phyloP scores from a whole-genome alignment of 2,888 invertebrate species.

The Iphiclides podalirius region DNA sequence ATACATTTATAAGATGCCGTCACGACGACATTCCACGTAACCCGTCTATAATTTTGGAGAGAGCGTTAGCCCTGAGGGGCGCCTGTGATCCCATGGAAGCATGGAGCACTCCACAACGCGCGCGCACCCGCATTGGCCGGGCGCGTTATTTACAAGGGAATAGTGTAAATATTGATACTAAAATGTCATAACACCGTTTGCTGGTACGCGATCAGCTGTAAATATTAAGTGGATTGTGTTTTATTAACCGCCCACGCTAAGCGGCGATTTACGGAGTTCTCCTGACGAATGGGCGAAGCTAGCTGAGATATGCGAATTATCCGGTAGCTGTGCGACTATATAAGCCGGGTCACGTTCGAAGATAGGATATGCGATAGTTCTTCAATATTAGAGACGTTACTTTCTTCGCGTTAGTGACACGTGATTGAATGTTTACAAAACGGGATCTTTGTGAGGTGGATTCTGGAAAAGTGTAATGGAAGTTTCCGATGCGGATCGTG shows the following conservation, averaged over 20 bases:
- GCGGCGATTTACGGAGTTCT: conserved; percentile 1
- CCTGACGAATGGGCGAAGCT: neutral
- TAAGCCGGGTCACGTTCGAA: no score
- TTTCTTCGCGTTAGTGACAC: no score
- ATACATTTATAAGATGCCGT: no score
- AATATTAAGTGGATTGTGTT: conserved; percentile 24
- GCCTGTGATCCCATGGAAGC: conserved; percentile 16
- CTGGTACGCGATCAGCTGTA: conserved; percentile 23
- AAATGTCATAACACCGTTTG: conserved; percentile 32
- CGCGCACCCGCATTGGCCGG: neutral
- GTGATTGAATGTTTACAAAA: no score
- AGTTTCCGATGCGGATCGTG: no score
- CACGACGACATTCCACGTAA: no score
- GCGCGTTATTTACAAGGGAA: neutral
- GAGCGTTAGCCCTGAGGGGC: conserved; percentile 14
- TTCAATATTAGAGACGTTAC: no score
- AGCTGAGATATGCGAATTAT: neutral
- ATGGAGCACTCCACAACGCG: conserved; percentile 9
- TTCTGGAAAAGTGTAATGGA: neutral
- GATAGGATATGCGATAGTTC: no score
- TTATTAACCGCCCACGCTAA: conserved; percentile 15
- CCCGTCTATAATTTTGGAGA: neutral
- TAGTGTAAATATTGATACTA: conserved; percentile 12
- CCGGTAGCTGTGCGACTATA: no score
- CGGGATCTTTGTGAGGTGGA: no score